Conservation (phyloP, 1,140 invertebrate genomes). For the Eubasilissa regina region DNA sequence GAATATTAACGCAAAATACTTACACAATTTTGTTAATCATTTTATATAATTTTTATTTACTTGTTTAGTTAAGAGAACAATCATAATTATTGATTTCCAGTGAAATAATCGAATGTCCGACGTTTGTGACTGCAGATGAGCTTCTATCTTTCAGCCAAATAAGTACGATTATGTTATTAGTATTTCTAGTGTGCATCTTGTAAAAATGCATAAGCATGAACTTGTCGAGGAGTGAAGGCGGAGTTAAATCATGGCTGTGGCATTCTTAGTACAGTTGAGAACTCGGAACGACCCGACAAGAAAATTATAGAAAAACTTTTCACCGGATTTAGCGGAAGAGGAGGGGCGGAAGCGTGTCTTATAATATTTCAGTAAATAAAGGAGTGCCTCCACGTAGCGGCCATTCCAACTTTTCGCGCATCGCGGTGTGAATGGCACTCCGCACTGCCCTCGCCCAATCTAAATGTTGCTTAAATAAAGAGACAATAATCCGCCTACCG, state of each 20-base stretch:
- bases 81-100: no score
- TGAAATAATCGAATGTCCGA: no score
- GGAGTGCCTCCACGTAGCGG: slow-evolving; percentile 26
- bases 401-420: slow-evolving; percentile 44
- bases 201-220: neutral
- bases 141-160: no score
- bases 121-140: no score
- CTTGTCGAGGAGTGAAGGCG: neutral
- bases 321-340: slow-evolving; percentile 25
- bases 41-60: no score
- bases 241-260: slow-evolving; percentile 30
- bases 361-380: slow-evolving; percentile 56
- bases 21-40: no score
- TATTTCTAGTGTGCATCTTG: neutral
- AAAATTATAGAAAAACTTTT: slow-evolving; percentile 56
- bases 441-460: no score
- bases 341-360: slow-evolving; percentile 36
- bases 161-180: no score
- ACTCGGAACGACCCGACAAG: slow-evolving; percentile 47
- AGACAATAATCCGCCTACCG: no score
- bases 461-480: no score
- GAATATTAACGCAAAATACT: no score
- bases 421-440: neutral
- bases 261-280: slow-evolving; percentile 43
- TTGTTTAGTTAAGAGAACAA: no score